A percentile compares a stretch with the other conserved stretches of the same genome.
Evolutionary conservation across 2,797 vertebrate genomes (phyloP).

Genomic region (Furcifer pardalis): DNA sequence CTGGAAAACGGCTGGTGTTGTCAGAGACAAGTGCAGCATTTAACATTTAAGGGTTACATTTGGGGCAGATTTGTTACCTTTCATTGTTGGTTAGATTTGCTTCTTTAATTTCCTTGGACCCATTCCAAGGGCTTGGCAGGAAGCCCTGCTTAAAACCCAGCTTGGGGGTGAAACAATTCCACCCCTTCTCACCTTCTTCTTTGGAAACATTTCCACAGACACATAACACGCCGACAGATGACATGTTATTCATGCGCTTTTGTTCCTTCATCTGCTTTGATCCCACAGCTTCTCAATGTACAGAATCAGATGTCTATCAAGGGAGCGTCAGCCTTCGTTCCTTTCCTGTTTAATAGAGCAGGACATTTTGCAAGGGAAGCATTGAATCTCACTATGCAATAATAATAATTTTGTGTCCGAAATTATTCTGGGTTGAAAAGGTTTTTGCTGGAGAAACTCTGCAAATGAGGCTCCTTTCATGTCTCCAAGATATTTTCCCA

Average conservation of each 20-base stretch:
- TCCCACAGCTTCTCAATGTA: slow-evolving; percentile 23
- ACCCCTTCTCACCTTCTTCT: background rate
- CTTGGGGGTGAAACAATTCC: slow-evolving; percentile 44
- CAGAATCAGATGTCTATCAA: slow-evolving; percentile 34
- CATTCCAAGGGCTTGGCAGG: slow-evolving; percentile 44
- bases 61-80: slow-evolving; percentile 69
- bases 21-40: slow-evolving; percentile 69
- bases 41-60: slow-evolving; percentile 66
- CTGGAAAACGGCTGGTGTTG: slow-evolving; percentile 61
- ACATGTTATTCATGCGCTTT: slow-evolving; percentile 37
- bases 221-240: slow-evolving; percentile 30
- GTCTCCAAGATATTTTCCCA: too few relatives aligned
- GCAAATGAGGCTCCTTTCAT: too few relatives aligned
- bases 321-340: slow-evolving; percentile 31
- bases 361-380: background rate
- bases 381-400: background rate
- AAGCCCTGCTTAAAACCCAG: slow-evolving; percentile 45
- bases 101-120: slow-evolving; percentile 64
- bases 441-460: too few relatives aligned
- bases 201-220: background rate
- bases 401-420: too few relatives aligned
- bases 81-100: slow-evolving; percentile 71
- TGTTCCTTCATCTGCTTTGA: slow-evolving; percentile 26
- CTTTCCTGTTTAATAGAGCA: slow-evolving; percentile 9
- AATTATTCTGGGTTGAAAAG: too few relatives aligned